phyloP scores from a whole-genome alignment of 2,113 vertebrate genomes.

The Grammomys surdaster region DNA sequence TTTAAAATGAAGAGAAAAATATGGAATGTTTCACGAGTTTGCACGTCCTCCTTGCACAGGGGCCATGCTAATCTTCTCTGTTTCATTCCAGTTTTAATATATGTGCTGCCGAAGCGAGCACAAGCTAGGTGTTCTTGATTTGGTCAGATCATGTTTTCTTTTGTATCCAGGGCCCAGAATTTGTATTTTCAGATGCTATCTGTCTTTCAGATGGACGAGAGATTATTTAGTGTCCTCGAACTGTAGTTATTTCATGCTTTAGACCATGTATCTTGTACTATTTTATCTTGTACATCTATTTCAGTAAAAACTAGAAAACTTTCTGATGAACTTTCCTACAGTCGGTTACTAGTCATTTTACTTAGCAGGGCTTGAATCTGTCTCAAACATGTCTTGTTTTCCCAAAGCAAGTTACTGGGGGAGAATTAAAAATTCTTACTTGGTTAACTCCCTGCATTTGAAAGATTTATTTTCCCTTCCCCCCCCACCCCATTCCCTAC shows the following conservation, averaged over 20 bases:
- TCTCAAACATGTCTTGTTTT: background rate
- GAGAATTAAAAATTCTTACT: constrained; percentile 8
- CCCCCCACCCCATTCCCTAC: no score
- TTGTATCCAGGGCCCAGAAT: background rate
- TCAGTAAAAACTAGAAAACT: background rate
- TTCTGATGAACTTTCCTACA: background rate
- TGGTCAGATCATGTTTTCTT: constrained; percentile 18
- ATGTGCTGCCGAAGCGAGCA: no score
- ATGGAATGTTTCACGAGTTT: no score
- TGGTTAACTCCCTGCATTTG: constrained; percentile 12
- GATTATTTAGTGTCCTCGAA: background rate
- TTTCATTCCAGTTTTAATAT: no score
- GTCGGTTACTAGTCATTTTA: background rate
- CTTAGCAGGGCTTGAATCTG: constrained; percentile 13
- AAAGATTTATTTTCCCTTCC: background rate
- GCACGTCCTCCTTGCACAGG: no score
- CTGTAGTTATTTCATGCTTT: constrained; percentile 14
- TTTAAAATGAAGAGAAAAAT: no score
- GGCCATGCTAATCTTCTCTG: no score
- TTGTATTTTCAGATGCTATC: background rate
- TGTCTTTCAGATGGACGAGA: background rate
- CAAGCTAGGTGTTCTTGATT: background rate
- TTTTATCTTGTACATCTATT: background rate
- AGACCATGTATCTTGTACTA: background rate
- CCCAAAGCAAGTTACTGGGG: background rate